These are phyloP conservation scores for Drosophila athabasca DNA, from an alignment of 1,140 invertebrate genomes.

Conservation along the genomic window DNA sequence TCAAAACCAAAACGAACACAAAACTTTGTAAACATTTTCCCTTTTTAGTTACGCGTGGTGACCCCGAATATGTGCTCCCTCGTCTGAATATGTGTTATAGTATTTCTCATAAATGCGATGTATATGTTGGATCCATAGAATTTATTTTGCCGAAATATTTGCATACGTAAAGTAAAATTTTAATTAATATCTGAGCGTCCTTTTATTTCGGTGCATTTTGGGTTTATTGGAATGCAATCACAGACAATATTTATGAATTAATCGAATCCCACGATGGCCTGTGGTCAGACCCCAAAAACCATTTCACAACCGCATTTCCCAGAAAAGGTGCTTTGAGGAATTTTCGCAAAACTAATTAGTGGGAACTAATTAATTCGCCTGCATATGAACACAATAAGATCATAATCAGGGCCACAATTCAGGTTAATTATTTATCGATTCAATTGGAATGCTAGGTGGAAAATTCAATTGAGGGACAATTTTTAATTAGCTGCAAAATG, in stretches of 20 bases:
- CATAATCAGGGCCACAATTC: no score
- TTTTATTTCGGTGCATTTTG: constrained; percentile 35
- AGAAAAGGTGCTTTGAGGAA: constrained; percentile 2
- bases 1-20: constrained; percentile 5
- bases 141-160: constrained; percentile 27
- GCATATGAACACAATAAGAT: no score
- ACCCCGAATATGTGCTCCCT: constrained; percentile 8
- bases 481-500: no score
- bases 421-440: no score
- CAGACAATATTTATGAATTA: constrained; percentile 27
- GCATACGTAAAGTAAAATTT: constrained; percentile 24
- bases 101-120: constrained; percentile 1
- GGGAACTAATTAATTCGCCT: no score
- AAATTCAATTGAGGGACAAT: no score
- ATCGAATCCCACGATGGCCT: constrained; percentile 9
- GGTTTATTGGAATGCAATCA: constrained; percentile 27
- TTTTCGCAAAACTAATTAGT: no score
- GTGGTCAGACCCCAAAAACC: background rate
- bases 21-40: constrained; percentile 55
- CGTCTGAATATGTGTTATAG: background rate
- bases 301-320: background rate
- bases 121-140: constrained; percentile 5
- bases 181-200: constrained; percentile 20
- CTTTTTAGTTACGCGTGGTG: constrained; percentile 32
- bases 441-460: no score